Evolutionary conservation across 2,113 vertebrate species (phyloP), one percentile per base, ranked within the genome.

Genomic region (Polyodon spathula): DNA sequence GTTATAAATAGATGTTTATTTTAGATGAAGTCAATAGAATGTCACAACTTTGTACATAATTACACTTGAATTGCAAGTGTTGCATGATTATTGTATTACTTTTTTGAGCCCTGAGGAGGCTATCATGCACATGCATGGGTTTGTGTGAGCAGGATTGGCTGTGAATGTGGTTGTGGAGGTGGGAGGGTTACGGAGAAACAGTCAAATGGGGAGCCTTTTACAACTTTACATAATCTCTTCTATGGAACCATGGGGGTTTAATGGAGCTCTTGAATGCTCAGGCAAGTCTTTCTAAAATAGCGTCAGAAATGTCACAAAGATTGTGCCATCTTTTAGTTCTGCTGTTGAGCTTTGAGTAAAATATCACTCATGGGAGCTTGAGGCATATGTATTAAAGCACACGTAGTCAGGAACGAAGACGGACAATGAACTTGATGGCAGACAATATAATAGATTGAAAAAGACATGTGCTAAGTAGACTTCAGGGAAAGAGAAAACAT

Each of bases 261-360:
- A 15, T 12, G 40, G 59, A 37, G 54, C 56, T 63, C 38, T 52
- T 59, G 56, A 69, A 57, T 37, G 54, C 56, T 63, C 61, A n/a
- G n/a, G n/a, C n/a, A n/a, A n/a, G n/a, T n/a, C n/a, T n/a, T n/a
- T n/a, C 61, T 56, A 61, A 66, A 58, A 69, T 66, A 60, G 63
- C 58, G 61, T 41, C 51, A 4, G 37, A 8, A 51, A 58, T 69
- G 64, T 63, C 68, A 66, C 37, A 8, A 46, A 39, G 55, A 54
- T 55, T 27, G 52, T 17, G n/a, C 65, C 66, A 67, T 61, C 62
- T 59, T 54, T 61, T 56, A 46, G 58, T 64, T 68, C 59, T 61
- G 61, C 64, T 60, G 61, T 59, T 52, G 53, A 16, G 48, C 53
- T 4, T 38, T 56, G 27, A 66, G 68, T 70, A 64, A 61, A 60